Evolutionary conservation across 1,140 invertebrate species (phyloP).

Genomic region (Aphis craccivora): DNA sequence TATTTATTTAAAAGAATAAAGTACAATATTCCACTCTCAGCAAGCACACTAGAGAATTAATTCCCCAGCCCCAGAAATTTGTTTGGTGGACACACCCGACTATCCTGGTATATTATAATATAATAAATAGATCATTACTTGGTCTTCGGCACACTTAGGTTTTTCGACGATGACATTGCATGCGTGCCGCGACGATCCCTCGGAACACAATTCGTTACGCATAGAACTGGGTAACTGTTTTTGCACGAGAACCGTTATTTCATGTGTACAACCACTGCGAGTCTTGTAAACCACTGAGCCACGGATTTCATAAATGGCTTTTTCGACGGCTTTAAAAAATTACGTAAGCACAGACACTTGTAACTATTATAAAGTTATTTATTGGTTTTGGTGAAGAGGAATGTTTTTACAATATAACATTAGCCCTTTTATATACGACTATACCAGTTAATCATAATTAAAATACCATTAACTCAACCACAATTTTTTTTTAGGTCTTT

Average conservation of each 20-base stretch:
- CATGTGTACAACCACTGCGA: neutral
- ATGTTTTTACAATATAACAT: too few species aligned
- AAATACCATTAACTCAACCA: too few species aligned
- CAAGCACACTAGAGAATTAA: neutral
- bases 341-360: neutral
- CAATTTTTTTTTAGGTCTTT: too few species aligned
- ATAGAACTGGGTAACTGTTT: neutral
- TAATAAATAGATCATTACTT: neutral
- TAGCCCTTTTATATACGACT: too few species aligned
- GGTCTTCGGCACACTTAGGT: neutral
- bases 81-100: neutral
- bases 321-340: slow-evolving; percentile 2
- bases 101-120: neutral
- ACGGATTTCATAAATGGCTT: neutral
- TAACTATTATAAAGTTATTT: neutral
- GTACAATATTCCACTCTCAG: neutral
- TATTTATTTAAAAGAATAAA: neutral
- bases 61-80: neutral
- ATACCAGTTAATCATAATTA: too few species aligned
- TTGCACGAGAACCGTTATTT: neutral
- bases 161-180: neutral
- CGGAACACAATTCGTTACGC: neutral
- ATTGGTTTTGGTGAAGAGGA: neutral
- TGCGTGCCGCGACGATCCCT: neutral
- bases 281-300: neutral